Evolutionary conservation across 2,888 invertebrate species (phyloP), one percentile per base, ranked within the genome.

Genomic region (Unio delphinus): DNA sequence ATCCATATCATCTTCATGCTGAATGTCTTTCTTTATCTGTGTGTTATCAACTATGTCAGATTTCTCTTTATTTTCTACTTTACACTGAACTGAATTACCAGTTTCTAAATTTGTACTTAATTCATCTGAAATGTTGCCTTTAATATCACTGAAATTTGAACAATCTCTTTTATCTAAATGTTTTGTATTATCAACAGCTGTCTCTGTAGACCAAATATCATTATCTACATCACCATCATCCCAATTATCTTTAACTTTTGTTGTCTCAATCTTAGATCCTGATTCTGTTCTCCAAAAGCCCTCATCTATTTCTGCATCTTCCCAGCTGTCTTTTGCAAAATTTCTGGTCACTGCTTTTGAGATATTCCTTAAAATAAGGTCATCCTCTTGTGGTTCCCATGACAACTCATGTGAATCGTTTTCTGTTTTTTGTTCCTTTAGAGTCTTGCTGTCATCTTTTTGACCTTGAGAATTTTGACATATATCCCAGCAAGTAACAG

Each of bases 161-260:
- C 4, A 30, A 56, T 18, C 23, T 65, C 17, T 26, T 23, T 60
- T 30, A 11, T 55, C 61, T 67, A 54, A n/a, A 34, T 30, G 20
- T 60, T 64, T 45, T n/a, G 23, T 54, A 15, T 28, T 55, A 8
- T 26, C n/a, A n/a, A 45, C 30, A 34, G 66, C 57, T 55, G 1
- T 58, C 62, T 62, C 71, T 8, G 61, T 67, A 15, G 70, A 73
- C 80, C 79, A 80, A 57, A 75, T 70, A 68, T 74, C 72, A 30
- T 64, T 69, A 78, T 67, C 76, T 55, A 65, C 60, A 34, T 61
- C 65, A 28, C 56, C 61, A 57, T 63, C 58, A 45, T 63, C 60
- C 45, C 30, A 54, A n/a, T n/a, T 63, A 23, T 6, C 61, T 56
- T 61, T 17, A 23, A 56, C 28, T 55, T 61, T 62, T 3, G 30